Evolutionary conservation across 2,888 invertebrate species (phyloP).

Genomic region (Dryobotodes eremita): DNA sequence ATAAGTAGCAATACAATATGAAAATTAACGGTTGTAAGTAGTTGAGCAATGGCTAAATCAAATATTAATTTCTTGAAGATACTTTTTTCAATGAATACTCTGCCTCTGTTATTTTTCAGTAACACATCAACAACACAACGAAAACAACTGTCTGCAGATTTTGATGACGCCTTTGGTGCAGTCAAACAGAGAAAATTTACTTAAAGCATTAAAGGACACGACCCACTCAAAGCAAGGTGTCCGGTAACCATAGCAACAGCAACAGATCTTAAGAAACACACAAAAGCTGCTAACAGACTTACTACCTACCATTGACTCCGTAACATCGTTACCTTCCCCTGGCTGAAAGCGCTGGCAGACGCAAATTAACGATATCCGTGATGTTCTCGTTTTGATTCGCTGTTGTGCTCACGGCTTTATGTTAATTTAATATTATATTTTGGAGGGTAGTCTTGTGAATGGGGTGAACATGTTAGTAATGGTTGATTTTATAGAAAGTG

Average conservation of each 20-base stretch:
- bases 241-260: constrained; percentile 33
- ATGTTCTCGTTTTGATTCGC: constrained; percentile 86
- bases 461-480: constrained; percentile 63
- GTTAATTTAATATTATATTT: constrained; percentile 86
- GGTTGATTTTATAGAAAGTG: constrained; percentile 66
- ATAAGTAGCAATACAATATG: too few species aligned
- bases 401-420: constrained; percentile 82
- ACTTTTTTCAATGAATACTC: too few species aligned
- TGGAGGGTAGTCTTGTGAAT: constrained; percentile 69
- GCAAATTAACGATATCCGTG: constrained; percentile 87
- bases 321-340: constrained; percentile 75
- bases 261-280: constrained; percentile 66
- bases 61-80: too few species aligned
- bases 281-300: constrained; percentile 80
- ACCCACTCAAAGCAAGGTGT: constrained; percentile 55
- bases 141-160: too few species aligned
- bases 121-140: too few species aligned
- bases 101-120: too few species aligned
- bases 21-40: too few species aligned
- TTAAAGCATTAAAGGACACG: too few species aligned
- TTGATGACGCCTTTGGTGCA: too few species aligned
- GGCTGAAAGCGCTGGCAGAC: constrained; percentile 63
- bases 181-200: too few species aligned
- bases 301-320: constrained; percentile 76
- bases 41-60: too few species aligned